These are phyloP conservation scores for Sebastes diploproa DNA, from an alignment of 2,797 vertebrate species.

Conservation along the genomic window DNA sequence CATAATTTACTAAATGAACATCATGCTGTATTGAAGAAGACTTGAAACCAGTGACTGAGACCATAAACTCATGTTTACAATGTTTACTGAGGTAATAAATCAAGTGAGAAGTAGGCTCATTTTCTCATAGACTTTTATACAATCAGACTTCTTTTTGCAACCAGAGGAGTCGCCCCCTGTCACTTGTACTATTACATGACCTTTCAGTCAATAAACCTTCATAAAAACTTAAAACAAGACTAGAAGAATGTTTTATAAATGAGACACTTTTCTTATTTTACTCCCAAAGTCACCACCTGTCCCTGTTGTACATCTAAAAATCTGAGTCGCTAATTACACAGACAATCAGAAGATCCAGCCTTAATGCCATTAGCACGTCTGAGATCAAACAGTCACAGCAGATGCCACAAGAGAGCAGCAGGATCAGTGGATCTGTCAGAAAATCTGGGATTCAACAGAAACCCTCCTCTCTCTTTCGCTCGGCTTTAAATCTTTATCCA, in stretches of 20 bases:
- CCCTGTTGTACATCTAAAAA: neutral
- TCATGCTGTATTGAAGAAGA: too few relatives aligned
- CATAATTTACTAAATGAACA: too few relatives aligned
- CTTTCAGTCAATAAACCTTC: neutral
- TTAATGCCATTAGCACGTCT: slow-evolving; percentile 33
- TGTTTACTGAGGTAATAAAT: too few relatives aligned
- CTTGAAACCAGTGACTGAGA: too few relatives aligned
- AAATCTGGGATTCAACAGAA: slow-evolving; percentile 39
- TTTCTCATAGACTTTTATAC: too few relatives aligned
- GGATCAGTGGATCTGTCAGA: slow-evolving; percentile 40
- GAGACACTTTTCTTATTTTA: neutral
- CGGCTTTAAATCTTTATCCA: slow-evolving; percentile 50
- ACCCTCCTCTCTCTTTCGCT: slow-evolving; percentile 18
- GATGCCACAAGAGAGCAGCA: slow-evolving; percentile 32
- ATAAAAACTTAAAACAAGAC: neutral
- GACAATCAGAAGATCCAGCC: neutral
- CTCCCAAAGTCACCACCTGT: neutral
- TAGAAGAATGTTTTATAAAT: neutral
- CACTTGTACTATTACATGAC: neutral
- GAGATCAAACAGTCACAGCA: slow-evolving; percentile 33
- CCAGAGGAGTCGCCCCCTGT: neutral
- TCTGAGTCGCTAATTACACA: neutral
- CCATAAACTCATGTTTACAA: too few relatives aligned
- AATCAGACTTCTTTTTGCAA: too few relatives aligned
- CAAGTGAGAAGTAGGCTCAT: too few relatives aligned